Conservation (phyloP, 2,113 vertebrate species). For the Odobenus rosmarus region DNA sequence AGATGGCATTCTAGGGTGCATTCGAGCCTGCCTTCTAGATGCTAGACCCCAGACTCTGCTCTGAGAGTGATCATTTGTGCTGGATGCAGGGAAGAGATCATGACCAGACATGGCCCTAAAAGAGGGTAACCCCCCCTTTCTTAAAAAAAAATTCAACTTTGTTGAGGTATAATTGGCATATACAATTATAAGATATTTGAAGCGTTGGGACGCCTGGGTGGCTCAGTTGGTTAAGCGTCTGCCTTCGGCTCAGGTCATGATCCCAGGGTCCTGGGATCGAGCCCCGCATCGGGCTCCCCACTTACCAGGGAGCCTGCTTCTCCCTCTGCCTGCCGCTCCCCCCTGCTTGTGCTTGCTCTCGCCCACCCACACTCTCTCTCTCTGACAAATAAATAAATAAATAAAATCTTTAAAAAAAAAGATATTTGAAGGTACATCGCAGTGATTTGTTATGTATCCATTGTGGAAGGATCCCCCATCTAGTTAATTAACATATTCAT, state of each 20-base stretch:
- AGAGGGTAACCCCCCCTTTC: not conserved
- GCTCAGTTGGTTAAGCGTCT: no score
- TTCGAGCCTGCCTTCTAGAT: not conserved
- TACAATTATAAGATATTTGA: not conserved
- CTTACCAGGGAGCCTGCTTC: no score
- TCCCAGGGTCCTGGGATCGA: no score
- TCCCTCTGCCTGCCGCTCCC: no score
- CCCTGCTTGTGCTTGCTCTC: no score
- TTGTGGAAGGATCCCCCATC: not conserved
- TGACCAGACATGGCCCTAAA: not conserved
- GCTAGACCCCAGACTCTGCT: not conserved
- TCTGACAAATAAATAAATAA: no score
- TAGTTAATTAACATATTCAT: not conserved
- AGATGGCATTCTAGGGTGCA: not conserved
- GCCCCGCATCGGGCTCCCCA: no score
- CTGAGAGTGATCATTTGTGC: not conserved
- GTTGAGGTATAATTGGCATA: not conserved
- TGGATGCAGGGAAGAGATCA: not conserved
- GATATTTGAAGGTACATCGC: not conserved
- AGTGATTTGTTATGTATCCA: not conserved
- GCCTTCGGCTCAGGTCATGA: no score
- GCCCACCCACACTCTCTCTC: fast-evolving
- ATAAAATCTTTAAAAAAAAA: no score
- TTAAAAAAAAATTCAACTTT: not conserved
- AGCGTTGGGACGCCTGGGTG: no score